Conservation (phyloP, 53 echinoderm and acorn worm genomes). For the Antedon mediterranea region DNA sequence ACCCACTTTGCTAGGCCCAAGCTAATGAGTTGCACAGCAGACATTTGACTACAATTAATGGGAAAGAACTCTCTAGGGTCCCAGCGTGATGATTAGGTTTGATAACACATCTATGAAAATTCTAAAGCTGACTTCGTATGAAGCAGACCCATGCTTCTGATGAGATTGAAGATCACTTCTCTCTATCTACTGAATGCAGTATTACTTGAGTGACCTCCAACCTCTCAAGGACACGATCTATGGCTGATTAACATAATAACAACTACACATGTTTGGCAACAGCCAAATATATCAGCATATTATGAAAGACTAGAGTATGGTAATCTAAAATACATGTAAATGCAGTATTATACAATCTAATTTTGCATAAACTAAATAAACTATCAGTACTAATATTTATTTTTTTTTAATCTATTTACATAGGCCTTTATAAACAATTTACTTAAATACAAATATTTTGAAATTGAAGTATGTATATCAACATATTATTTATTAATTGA, state of each 20-base stretch:
- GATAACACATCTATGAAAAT: background rate
- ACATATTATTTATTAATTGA: no score
- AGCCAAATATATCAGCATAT: background rate
- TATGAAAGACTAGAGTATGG: no score
- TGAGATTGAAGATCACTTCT: background rate
- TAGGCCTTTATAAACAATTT: no score
- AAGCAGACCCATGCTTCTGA: background rate
- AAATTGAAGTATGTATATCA: no score
- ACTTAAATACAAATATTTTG: no score
- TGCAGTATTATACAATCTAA: no score
- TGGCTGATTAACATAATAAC: background rate
- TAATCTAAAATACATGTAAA: no score
- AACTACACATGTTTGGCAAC: background rate
- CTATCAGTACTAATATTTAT: no score
- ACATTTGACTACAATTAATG: background rate
- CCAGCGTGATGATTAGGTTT: background rate
- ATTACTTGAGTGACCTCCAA: background rate
- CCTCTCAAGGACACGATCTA: background rate
- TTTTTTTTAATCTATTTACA: no score
- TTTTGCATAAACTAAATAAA: no score
- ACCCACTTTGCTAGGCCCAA: background rate
- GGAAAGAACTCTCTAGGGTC: background rate
- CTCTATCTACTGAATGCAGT: no score
- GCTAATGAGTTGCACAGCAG: conserved; percentile 1
- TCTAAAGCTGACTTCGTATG: background rate